A percentile compares a stretch with the other conserved stretches of the same genome.
Evolutionary conservation across 1,140 invertebrate species (phyloP).

Genomic region (Wasmannia auropunctata): DNA sequence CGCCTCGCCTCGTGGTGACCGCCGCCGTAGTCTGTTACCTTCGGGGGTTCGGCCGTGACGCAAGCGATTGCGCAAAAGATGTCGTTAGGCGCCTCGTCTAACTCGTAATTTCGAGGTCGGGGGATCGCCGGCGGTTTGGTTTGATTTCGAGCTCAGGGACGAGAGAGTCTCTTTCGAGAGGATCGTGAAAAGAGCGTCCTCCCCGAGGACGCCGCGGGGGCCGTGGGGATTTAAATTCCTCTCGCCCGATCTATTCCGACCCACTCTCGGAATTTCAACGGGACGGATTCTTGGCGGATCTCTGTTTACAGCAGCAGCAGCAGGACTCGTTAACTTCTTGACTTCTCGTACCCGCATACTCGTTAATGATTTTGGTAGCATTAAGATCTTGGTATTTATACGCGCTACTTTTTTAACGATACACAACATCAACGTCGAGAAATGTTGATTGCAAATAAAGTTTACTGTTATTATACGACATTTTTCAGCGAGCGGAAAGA

Average conservation of each 20-base stretch:
- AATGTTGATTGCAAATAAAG: background rate
- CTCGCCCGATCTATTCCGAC: too few species aligned
- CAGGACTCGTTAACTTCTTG: too few species aligned
- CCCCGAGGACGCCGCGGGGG: background rate
- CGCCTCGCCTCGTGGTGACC: background rate
- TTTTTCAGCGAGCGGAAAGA: background rate
- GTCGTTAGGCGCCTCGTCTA: constrained; percentile 61
- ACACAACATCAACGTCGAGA: background rate
- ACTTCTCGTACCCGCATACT: background rate
- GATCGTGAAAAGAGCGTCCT: background rate
- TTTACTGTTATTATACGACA: background rate
- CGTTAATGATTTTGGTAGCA: background rate
- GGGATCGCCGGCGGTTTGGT: background rate
- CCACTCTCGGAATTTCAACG: background rate
- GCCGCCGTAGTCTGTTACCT: constrained; percentile 45
- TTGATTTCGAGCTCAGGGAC: constrained; percentile 35
- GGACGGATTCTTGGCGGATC: background rate
- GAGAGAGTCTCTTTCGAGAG: background rate
- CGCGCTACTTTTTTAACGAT: background rate
- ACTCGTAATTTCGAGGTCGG: constrained; percentile 38
- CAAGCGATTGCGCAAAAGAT: constrained; percentile 73
- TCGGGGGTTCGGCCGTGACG: constrained; percentile 64
- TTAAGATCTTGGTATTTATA: background rate
- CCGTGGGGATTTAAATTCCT: background rate
- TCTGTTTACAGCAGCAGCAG: background rate